A percentile compares a stretch with the other conserved stretches of the same genome.
phyloP scores from a whole-genome alignment of 2,113 vertebrate species.

The Aptenodytes forsteri region DNA sequence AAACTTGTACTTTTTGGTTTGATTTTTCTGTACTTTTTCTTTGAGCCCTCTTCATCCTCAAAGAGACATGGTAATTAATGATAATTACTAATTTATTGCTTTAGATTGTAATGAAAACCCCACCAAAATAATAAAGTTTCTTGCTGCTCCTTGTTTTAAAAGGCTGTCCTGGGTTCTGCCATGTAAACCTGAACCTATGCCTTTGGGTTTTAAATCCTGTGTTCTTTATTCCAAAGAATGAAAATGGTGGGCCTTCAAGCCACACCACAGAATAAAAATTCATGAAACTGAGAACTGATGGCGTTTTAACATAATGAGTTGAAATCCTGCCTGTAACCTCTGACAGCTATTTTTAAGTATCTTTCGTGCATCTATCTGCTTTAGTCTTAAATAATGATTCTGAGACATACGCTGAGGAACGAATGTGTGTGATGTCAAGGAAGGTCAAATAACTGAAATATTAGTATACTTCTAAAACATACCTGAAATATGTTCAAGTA shows the following conservation, averaged over 20 bases:
- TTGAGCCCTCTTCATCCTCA: background rate
- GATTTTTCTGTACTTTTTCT: background rate
- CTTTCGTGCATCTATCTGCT: background rate
- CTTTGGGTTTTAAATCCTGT: background rate
- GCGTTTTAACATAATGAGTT: background rate
- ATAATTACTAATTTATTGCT: background rate
- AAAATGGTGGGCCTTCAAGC: background rate
- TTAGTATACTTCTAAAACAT: background rate
- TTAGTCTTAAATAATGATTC: background rate
- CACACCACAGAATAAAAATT: background rate
- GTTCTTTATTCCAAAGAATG: background rate
- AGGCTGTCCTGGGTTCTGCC: background rate
- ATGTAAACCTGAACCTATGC: background rate
- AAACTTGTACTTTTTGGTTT: background rate
- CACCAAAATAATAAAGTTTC: background rate
- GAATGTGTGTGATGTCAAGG: background rate
- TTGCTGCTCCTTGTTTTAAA: background rate
- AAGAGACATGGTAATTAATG: background rate
- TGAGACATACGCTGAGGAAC: accelerated
- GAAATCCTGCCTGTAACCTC: background rate
- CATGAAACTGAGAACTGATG: background rate
- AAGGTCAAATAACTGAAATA: background rate
- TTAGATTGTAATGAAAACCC: background rate
- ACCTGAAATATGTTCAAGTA: background rate
- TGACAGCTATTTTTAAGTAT: background rate